Conservation (phyloP, 2,888 invertebrate genomes). For the Lasioglossum calceatum region DNA sequence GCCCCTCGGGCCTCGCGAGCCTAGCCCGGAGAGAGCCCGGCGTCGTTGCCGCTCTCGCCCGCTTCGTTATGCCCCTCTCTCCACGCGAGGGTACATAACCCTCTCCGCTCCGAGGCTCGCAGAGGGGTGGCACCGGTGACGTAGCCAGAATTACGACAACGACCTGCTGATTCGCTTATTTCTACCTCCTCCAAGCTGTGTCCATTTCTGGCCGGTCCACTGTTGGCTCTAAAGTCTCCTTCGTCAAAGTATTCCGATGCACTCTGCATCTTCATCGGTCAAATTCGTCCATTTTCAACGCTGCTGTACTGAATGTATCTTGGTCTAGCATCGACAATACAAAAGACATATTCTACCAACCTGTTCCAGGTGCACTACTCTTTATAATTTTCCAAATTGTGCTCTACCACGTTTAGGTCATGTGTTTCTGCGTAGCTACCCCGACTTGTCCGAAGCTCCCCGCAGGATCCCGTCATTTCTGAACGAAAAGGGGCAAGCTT, state of each 20-base stretch:
- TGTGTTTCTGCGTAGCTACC: no score
- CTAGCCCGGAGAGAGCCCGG: not conserved
- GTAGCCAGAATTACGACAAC: slow-evolving; percentile 66
- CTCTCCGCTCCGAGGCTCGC: slow-evolving; percentile 36
- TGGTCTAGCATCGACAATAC: no score
- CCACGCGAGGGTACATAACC: slow-evolving; percentile 50
- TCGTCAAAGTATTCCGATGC: not conserved
- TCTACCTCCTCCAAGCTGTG: slow-evolving; percentile 28
- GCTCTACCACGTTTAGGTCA: no score
- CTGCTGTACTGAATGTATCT: not conserved
- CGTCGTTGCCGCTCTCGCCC: not conserved
- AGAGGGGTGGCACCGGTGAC: slow-evolving; percentile 63
- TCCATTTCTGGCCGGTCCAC: slow-evolving; percentile 10
- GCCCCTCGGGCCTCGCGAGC: not conserved
- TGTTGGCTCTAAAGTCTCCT: not conserved
- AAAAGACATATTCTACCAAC: no score
- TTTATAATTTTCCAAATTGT: no score
- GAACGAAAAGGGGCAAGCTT: not conserved
- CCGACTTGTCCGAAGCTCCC: not conserved
- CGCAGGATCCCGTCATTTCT: not conserved
- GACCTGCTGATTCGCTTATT: slow-evolving; percentile 54
- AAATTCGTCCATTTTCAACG: not conserved
- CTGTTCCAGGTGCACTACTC: no score
- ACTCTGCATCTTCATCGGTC: not conserved
- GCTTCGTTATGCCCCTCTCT: slow-evolving; percentile 33